A percentile compares a stretch with the other conserved stretches of the same genome.
Conservation (phyloP, 2,797 vertebrate genomes). For the Ceyx erithaca region DNA sequence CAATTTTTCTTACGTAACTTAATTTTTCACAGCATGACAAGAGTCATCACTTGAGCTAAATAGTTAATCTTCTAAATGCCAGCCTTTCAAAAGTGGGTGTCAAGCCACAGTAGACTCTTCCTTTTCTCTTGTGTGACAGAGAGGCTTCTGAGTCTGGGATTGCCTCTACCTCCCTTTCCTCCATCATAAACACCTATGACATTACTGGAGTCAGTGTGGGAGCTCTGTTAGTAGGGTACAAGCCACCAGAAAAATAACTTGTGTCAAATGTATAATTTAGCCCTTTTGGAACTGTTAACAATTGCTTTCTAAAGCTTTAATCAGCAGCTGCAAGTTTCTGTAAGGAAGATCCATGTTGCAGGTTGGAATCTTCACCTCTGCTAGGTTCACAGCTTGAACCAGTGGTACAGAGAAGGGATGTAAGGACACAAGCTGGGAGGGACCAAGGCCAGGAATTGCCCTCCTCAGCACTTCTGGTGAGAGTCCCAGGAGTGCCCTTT, state of each 20-base stretch:
- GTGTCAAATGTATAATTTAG: background rate
- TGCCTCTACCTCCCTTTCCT: background rate
- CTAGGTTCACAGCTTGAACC: background rate
- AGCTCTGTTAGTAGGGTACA: background rate
- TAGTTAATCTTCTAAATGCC: background rate
- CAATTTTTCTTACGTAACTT: background rate
- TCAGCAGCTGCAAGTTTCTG: background rate
- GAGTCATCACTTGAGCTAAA: background rate
- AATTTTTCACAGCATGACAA: background rate
- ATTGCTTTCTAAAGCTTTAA: background rate
- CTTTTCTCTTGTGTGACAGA: background rate
- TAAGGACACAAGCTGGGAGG: fast-evolving
- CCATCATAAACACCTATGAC: fast-evolving
- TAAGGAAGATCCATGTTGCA: background rate
- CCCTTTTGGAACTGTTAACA: background rate
- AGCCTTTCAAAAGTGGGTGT: background rate
- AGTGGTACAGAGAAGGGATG: background rate
- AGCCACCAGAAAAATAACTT: background rate
- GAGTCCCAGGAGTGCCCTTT: background rate
- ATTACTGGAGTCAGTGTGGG: background rate
- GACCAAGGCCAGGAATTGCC: background rate
- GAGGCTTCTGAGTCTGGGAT: background rate
- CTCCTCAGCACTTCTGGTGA: fast-evolving
- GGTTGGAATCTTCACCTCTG: background rate
- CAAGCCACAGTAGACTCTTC: background rate